Evolutionary conservation across 2,888 invertebrate species (phyloP).

Genomic region (Drosophila atripex): DNA sequence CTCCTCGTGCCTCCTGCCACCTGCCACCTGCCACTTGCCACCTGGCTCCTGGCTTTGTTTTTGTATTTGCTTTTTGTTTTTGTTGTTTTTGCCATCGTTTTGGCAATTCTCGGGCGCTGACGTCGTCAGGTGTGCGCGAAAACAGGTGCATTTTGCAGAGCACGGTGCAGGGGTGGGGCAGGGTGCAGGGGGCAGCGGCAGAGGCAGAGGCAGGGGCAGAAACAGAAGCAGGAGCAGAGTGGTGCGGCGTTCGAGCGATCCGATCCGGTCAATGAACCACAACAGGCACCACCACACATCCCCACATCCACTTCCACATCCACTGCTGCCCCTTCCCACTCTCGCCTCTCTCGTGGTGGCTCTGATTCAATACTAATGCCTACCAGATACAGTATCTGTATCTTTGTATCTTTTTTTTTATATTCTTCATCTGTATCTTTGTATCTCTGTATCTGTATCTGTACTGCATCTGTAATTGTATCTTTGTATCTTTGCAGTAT

Average conservation of each 20-base stretch:
- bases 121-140: slow-evolving; percentile 55
- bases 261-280: slow-evolving; percentile 65
- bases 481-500: slow-evolving; percentile 70
- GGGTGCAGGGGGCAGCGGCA: too few species aligned
- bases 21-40: background rate
- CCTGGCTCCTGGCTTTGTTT: background rate
- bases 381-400: background rate
- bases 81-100: slow-evolving; percentile 17
- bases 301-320: background rate
- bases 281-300: background rate
- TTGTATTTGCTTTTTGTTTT: background rate
- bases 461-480: background rate
- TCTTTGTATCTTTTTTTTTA: slow-evolving; percentile 1
- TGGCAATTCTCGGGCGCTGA: slow-evolving; percentile 51
- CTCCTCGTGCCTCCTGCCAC: background rate
- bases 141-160: slow-evolving; percentile 37
- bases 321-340: background rate
- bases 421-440: background rate
- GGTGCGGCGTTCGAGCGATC: slow-evolving; percentile 22
- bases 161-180: too few species aligned
- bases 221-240: background rate
- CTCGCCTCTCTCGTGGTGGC: background rate
- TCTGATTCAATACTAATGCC: background rate
- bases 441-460: background rate
- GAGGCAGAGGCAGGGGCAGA: too few species aligned